Evolutionary conservation across 2,113 vertebrate species (phyloP), one percentile per base, ranked within the genome.

Genomic region (Hucho hucho): DNA sequence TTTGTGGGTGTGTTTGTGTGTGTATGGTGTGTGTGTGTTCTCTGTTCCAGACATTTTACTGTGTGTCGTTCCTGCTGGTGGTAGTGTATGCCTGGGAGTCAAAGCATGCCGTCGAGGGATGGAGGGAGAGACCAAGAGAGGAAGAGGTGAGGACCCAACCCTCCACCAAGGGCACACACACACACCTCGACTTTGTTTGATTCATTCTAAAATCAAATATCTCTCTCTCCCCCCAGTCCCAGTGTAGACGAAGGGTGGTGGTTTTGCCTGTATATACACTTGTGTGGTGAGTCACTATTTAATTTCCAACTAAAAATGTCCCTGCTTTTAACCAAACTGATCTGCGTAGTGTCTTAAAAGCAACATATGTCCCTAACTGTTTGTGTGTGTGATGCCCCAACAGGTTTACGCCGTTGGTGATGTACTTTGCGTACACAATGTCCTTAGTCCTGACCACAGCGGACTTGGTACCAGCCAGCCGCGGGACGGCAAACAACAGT

Each of bases 61-160:
- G 91, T 0, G 77, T 90, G 85, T 94, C 93, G 0, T 92, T 92
- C 58, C 88, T 94, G 84, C 88, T 95, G 87, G 84, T 92, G 28
- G 49, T 85, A 1, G 85, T 92, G 78, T 95, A 95, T 0, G 93
- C 94, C 0, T 92, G 87, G 43, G 91, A 92, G 78, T 92, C 92
- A 0, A 90, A 84, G 68, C 83, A 77, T 1, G 20, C 84, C 0
- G 66, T 89, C 1, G 77, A 65, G 1, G 93, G 94, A 4, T 90
- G 94, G 87, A 84, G 94, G 79, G 84, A 79, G 16, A 69, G 75
- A 25, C 56, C 79, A 1, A 32, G 68, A n/a, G 84, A 74, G 4
- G 53, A 56, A 65, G 88, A 87, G 90, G 93, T 94, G 29, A 67
- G 81, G 1, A 12, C 46, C 7, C 1, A 9, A 20, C 20, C 61